Base-by-base conservation (phyloP, 92 coral and sea anemone species). In the Blastomussa wellsi region DNA sequence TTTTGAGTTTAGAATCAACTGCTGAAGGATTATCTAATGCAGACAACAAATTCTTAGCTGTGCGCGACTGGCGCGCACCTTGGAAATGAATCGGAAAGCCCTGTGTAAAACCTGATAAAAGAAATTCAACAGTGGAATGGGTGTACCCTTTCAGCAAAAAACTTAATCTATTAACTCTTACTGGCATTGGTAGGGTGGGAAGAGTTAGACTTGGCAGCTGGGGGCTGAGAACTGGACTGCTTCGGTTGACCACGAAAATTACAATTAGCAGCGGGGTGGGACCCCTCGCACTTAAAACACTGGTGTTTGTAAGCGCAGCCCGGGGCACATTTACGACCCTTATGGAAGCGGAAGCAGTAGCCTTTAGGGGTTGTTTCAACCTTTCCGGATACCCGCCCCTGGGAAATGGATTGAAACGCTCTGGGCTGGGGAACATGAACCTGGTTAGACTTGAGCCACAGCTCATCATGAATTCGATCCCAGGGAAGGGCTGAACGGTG, bases 71-170 rank as follows among this genome's bases (percentile, higher is more conserved):
- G 11, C 75, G 51, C 0, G 52, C 71, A 24, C 94, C 94, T 41
- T 62, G 39, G 71, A 89, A 89, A 37, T 92, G 90, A 16, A 92
- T 7, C 7, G 81, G 88, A 74, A 92, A 92, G 47, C 94, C 90
- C 1, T 74, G 41, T 2, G 49, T 72, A 78, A 92, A 89, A 76
- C 94, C 92, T 2, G 79, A 48, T 3, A 35, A 6, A 28, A 92
- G 70, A 80, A 26, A 83, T 15, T 77, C 79, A 74, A 80, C 90
- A 48, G 84, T 74, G 57, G 89, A 79, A 37, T 47, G 84, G 75
- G 76, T 37, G 66, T 86, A 92, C 49, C 84, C 89, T 39, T 47
- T 26, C 11, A 92, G 74, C 2, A 89, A 47, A 48, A 29, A 28
- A 0, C 36, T 3, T 20, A 82, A 59, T 15, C 92, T 38, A 13